Conservation (phyloP, 2,888 invertebrate species). For the Pammene aurita region DNA sequence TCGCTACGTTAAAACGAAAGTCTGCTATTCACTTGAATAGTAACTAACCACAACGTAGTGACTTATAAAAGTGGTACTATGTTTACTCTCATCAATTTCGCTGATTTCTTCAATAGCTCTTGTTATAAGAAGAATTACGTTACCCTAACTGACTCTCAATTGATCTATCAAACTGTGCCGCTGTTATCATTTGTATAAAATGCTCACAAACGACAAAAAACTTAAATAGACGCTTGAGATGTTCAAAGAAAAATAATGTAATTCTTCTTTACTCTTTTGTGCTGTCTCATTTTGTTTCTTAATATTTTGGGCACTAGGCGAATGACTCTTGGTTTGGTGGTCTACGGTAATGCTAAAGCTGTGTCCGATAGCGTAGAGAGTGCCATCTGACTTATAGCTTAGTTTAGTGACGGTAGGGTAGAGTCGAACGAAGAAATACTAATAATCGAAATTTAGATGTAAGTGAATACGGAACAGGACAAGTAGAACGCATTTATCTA, state of each 20-base stretch:
- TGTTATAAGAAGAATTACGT: background rate
- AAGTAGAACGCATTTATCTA: slow-evolving; percentile 60
- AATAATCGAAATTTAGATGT: slow-evolving; percentile 76
- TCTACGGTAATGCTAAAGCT: slow-evolving; percentile 55
- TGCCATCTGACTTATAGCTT: slow-evolving; percentile 81
- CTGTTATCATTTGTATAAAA: too few relatives aligned
- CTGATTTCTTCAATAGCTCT: background rate
- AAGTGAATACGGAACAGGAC: slow-evolving; percentile 69
- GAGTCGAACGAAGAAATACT: slow-evolving; percentile 77
- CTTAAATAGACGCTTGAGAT: too few relatives aligned
- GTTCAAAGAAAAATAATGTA: background rate
- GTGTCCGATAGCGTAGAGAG: slow-evolving; percentile 71
- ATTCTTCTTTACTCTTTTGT: background rate
- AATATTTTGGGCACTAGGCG: slow-evolving; percentile 38
- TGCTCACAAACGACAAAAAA: background rate
- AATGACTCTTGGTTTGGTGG: slow-evolving; percentile 51
- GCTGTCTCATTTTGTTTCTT: background rate
- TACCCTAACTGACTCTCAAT: too few relatives aligned
- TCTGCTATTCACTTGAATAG: background rate
- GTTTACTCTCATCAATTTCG: background rate
- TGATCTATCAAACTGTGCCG: too few relatives aligned
- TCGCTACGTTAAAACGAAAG: background rate
- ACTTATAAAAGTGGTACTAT: background rate
- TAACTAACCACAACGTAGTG: background rate
- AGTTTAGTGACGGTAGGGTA: slow-evolving; percentile 73